Percentiles rank a stretch among this genome's conserved stretches.
phyloP scores from a whole-genome alignment of 1,140 invertebrate species.

The Tetramorium simillimum region DNA sequence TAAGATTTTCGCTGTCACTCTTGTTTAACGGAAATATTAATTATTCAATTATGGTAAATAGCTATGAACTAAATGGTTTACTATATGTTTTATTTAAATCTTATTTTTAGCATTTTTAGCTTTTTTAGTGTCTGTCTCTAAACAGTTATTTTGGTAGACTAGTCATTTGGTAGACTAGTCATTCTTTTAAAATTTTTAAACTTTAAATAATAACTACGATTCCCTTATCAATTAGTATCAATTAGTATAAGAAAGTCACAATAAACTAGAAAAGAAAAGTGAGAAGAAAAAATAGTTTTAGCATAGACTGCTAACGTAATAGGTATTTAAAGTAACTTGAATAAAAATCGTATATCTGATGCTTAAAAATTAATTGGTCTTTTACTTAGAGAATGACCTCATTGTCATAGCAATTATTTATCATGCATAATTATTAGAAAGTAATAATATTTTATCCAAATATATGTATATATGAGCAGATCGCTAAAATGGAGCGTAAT shows the following conservation, averaged over 20 bases:
- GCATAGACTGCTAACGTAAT: not conserved
- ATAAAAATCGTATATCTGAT: not conserved
- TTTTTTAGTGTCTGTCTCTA: not conserved
- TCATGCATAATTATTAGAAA: not conserved
- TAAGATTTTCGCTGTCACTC: not conserved
- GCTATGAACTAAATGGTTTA: not conserved
- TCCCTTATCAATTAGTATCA: not conserved
- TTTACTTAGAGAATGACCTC: not conserved
- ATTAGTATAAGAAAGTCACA: not conserved
- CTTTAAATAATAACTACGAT: not conserved
- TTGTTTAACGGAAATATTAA: slow-evolving; percentile 23
- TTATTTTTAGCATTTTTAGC: not conserved
- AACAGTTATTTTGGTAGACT: slow-evolving; percentile 11
- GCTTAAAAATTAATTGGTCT: not conserved
- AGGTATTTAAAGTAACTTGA: not conserved
- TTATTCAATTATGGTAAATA: not conserved
- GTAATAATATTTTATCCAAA: not conserved
- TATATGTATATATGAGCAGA: too few species aligned
- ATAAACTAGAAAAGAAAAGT: not conserved
- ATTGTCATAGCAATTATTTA: not conserved
- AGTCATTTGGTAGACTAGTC: not conserved
- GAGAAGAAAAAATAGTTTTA: not conserved
- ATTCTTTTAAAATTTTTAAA: not conserved
- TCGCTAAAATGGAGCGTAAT: slow-evolving; percentile 11
- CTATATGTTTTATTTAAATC: slow-evolving; percentile 18